phyloP scores from a whole-genome alignment of 2,113 vertebrate genomes.

The Trichechus manatus region DNA sequence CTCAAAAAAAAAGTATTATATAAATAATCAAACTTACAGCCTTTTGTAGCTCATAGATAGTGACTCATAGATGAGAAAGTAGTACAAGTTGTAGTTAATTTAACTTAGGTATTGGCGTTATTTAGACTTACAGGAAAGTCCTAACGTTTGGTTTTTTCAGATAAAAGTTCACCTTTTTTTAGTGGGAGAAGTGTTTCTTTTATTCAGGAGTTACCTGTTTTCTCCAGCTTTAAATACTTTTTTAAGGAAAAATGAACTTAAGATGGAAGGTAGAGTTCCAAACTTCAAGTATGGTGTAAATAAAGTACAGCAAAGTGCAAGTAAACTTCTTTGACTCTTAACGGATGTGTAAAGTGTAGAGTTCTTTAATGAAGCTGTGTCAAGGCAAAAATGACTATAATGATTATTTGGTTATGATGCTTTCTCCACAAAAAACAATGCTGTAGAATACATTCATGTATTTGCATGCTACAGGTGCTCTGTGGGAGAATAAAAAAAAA shows the following conservation, averaged over 20 bases:
- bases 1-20: not conserved
- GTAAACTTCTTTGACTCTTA: slow-evolving; percentile 15
- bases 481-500: not conserved
- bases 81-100: not conserved
- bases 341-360: not conserved
- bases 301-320: not conserved
- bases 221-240: slow-evolving; percentile 31
- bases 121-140: not conserved
- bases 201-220: not conserved
- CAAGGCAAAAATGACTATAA: not conserved
- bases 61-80: not conserved
- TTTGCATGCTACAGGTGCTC: not conserved
- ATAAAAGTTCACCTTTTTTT: not conserved
- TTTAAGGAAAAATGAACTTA: slow-evolving; percentile 2
- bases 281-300: not conserved
- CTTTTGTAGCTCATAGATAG: not conserved
- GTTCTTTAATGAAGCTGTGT: not conserved
- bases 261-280: not conserved
- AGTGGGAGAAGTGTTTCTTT: not conserved
- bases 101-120: not conserved
- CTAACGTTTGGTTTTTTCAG: not conserved
- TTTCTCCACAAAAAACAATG: not conserved
- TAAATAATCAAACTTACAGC: not conserved
- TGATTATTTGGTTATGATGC: slow-evolving; percentile 45
- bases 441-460: not conserved